Evolutionary conservation across 2,113 vertebrate genomes (phyloP).

Genomic region (Aramus guarauna): DNA sequence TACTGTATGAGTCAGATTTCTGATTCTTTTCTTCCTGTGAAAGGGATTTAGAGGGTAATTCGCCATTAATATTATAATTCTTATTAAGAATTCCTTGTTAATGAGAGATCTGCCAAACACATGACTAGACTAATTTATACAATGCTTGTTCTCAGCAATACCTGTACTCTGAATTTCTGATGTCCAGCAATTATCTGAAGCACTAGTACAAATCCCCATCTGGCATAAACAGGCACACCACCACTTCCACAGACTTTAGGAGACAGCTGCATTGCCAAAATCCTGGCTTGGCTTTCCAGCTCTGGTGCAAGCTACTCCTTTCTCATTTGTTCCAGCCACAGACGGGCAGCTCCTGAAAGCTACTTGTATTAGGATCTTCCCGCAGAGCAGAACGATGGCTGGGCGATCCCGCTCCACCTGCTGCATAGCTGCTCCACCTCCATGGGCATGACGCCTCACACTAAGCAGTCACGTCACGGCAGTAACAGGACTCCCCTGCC

Average conservation of each 20-base stretch:
- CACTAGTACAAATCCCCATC: background rate
- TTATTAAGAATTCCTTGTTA: background rate
- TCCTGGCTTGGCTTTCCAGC: background rate
- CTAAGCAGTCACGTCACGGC: too few relatives aligned
- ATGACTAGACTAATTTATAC: background rate
- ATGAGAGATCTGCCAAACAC: background rate
- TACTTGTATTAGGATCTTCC: background rate
- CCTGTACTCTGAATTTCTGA: background rate
- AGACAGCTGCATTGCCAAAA: background rate
- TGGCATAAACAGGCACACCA: background rate
- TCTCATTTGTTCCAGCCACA: background rate
- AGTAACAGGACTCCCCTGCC: rapidly evolving
- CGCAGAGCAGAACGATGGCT: background rate
- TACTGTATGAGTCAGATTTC: background rate
- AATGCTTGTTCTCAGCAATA: background rate
- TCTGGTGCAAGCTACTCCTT: background rate
- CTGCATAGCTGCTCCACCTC: background rate
- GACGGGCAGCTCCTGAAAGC: background rate
- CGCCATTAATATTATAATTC: background rate
- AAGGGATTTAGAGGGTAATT: background rate
- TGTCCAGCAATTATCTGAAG: background rate
- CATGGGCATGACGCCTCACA: rapidly evolving
- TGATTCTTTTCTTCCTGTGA: background rate
- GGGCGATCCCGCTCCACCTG: background rate
- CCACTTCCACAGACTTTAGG: background rate